Evolutionary conservation across 2,113 vertebrate genomes (phyloP).

Genomic region (Stigmatopora nigra): DNA sequence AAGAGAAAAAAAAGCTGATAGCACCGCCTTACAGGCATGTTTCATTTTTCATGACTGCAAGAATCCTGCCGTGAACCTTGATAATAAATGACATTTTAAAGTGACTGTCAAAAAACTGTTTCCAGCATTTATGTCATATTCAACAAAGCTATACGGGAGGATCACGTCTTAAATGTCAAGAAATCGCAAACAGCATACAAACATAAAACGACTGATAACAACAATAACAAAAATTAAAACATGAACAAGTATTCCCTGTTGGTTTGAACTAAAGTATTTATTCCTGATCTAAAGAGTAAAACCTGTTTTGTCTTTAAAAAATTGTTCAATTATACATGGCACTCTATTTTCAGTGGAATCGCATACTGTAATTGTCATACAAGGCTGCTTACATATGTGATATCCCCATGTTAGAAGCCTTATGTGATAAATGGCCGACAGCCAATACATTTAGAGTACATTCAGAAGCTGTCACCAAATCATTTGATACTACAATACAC

Average conservation of each 20-base stretch:
- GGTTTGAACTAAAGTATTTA: neutral
- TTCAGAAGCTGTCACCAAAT: slow-evolving; percentile 32
- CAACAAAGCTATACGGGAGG: neutral
- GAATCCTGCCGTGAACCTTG: slow-evolving; percentile 11
- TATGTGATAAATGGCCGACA: slow-evolving; percentile 1
- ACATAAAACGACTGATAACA: neutral
- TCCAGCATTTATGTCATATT: slow-evolving; percentile 8
- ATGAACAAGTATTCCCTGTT: neutral
- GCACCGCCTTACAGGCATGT: slow-evolving; percentile 3
- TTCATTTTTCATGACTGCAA: slow-evolving; percentile 14
- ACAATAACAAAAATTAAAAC: neutral
- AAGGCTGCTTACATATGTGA: slow-evolving; percentile 16
- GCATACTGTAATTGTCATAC: neutral
- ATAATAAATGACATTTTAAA: slow-evolving; percentile 25
- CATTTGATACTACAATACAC: slow-evolving; percentile 30
- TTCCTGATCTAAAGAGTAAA: neutral
- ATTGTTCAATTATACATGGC: neutral
- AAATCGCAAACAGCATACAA: slow-evolving; percentile 35
- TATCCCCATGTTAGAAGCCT: slow-evolving; percentile 14
- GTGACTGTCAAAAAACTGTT: slow-evolving; percentile 15
- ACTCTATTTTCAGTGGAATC: neutral
- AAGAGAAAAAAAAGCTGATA: slow-evolving; percentile 10
- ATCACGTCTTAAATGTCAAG: slow-evolving; percentile 36
- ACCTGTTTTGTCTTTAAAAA: neutral
- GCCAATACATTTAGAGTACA: slow-evolving; percentile 13